Evolutionary conservation across 2,113 vertebrate genomes (phyloP).

Genomic region (Beaufortia kweichowensis): DNA sequence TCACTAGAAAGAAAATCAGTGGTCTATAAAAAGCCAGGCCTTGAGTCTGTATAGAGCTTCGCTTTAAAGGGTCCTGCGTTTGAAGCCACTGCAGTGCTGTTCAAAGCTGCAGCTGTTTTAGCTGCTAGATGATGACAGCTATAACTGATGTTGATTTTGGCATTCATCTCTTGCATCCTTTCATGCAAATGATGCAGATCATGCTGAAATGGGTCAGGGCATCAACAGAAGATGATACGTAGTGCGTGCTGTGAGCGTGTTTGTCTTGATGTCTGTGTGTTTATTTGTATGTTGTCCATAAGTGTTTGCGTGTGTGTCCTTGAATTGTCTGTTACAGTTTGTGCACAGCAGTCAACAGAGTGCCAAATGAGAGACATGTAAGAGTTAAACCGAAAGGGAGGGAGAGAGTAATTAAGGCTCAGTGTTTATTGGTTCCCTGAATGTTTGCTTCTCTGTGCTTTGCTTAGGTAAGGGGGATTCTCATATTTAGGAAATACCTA

Average conservation of each 20-base stretch:
- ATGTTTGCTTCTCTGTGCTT: slow-evolving; percentile 3
- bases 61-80: slow-evolving; percentile 74
- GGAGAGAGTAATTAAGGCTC: slow-evolving; percentile 10
- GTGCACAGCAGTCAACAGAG: slow-evolving; percentile 64
- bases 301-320: slow-evolving; percentile 14
- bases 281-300: not conserved
- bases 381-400: slow-evolving; percentile 35
- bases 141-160: slow-evolving; percentile 85
- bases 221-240: slow-evolving; percentile 63
- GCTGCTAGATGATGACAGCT: slow-evolving; percentile 80
- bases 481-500: slow-evolving; percentile 35
- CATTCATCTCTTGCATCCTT: slow-evolving; percentile 74
- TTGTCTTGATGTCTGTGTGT: slow-evolving; percentile 21
- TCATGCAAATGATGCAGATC: slow-evolving; percentile 77
- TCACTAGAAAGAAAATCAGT: slow-evolving; percentile 2
- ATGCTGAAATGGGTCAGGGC: slow-evolving; percentile 76
- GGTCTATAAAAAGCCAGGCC: slow-evolving; percentile 51
- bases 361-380: slow-evolving; percentile 70
- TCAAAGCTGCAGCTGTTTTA: slow-evolving; percentile 84
- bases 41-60: slow-evolving; percentile 71
- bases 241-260: slow-evolving; percentile 57
- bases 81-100: slow-evolving; percentile 79
- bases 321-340: not conserved
- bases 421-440: slow-evolving; percentile 13
- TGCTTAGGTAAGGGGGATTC: slow-evolving; percentile 13